These are phyloP conservation scores for Clivina fossor DNA, from an alignment of 2,888 invertebrate genomes.

Conservation along the genomic window DNA sequence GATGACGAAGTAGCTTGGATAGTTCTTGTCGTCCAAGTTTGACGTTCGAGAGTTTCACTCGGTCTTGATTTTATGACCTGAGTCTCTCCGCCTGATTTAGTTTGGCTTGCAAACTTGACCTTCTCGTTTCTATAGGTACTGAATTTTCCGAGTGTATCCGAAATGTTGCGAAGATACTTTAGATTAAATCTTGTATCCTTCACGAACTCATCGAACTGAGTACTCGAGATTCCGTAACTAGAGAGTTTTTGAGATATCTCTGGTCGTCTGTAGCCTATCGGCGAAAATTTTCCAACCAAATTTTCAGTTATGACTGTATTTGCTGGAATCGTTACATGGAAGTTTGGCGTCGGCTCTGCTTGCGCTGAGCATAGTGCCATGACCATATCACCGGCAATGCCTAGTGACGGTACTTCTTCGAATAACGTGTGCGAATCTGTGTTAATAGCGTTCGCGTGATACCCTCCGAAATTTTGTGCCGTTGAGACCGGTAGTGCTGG, in stretches of 20 bases:
- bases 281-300: slow-evolving; percentile 39
- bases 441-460: slow-evolving; percentile 42
- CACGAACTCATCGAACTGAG: slow-evolving; percentile 40
- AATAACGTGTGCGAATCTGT: slow-evolving; percentile 44
- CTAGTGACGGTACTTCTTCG: slow-evolving; percentile 45
- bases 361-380: slow-evolving; percentile 44
- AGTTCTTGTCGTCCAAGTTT: slow-evolving; percentile 36
- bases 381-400: slow-evolving; percentile 46
- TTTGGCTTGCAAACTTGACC: slow-evolving; percentile 37
- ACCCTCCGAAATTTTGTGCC: slow-evolving; percentile 42
- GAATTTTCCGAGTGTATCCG: slow-evolving; percentile 40
- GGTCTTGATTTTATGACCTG: slow-evolving; percentile 40
- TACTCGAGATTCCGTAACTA: slow-evolving; percentile 41
- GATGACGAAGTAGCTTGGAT: slow-evolving; percentile 39
- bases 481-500: slow-evolving; percentile 41
- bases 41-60: slow-evolving; percentile 33
- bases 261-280: slow-evolving; percentile 40
- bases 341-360: slow-evolving; percentile 44
- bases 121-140: slow-evolving; percentile 40
- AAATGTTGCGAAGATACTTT: slow-evolving; percentile 38
- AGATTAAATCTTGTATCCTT: slow-evolving; percentile 39
- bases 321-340: slow-evolving; percentile 41
- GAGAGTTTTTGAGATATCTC: slow-evolving; percentile 36
- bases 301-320: slow-evolving; percentile 38
- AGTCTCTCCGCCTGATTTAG: slow-evolving; percentile 40